phyloP scores from a whole-genome alignment of 2,888 invertebrate species.

The Melieria omissa region DNA sequence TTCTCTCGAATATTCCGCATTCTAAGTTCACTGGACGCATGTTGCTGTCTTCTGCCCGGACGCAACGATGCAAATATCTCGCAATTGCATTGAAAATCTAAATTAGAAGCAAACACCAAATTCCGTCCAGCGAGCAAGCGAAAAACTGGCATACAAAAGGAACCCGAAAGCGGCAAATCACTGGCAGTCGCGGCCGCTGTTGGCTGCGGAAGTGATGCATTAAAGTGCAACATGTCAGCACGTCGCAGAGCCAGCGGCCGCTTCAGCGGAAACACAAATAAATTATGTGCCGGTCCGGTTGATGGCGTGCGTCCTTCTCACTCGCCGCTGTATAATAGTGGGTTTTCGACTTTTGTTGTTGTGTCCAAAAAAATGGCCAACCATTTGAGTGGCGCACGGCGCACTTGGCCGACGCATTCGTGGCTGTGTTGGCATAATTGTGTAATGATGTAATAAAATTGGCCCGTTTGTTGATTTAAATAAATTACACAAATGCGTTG shows the following conservation, averaged over 20 bases:
- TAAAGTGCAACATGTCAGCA: slow-evolving; percentile 53
- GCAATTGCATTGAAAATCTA: neutral
- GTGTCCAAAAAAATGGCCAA: too few species aligned
- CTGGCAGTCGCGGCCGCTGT: neutral
- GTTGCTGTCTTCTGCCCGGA: too few species aligned
- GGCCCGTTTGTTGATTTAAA: slow-evolving; percentile 31
- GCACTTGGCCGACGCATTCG: too few species aligned
- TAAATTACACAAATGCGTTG: slow-evolving; percentile 22
- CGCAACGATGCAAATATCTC: too few species aligned
- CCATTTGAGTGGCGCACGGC: too few species aligned
- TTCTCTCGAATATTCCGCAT: too few species aligned
- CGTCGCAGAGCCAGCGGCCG: slow-evolving; percentile 18
- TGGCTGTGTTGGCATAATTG: slow-evolving; percentile 12
- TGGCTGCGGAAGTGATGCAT: slow-evolving; percentile 49
- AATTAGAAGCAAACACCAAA: neutral
- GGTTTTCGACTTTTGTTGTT: too few species aligned
- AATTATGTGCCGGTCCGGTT: slow-evolving; percentile 40
- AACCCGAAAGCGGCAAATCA: neutral
- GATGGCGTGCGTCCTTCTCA: too few species aligned
- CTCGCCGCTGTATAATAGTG: too few species aligned
- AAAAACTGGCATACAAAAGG: neutral
- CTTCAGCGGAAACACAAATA: slow-evolving; percentile 48
- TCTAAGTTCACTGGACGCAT: too few species aligned
- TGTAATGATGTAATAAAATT: slow-evolving; percentile 31
- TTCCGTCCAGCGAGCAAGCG: neutral